Base-by-base conservation (phyloP, 2,797 vertebrate species). In the Acipenser oxyrinchus region DNA sequence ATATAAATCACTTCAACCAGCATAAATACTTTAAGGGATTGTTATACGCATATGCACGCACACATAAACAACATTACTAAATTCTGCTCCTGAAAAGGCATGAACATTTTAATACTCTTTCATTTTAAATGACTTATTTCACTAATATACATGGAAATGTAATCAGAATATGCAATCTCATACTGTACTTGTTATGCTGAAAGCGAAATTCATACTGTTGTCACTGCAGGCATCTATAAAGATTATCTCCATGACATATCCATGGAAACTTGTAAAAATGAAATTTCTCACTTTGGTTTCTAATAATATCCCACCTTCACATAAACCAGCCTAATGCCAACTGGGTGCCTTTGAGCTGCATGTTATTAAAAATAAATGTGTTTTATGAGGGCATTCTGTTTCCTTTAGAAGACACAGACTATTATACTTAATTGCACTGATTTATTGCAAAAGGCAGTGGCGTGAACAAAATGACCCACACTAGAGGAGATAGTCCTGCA, bases 181-280 rank as follows among this genome's bases (percentile, higher is more conserved):
- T 13, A 6, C 15, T 37, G 37, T 37, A 37, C 12, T 58, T 58
- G 15, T 58, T 58, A 58, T 7, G 55, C 55, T 58, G 0, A 58
- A 13, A n/a, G 55, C 7, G 1, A 58, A n/a, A n/a, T 58, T 58
- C 55, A 58, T 13, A n/a, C 55, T 11, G 55, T 12, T 12, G 8
- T 53, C 6, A 53, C 51, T 53, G 12, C 51, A 53, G 51, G 51
- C 51, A 12, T 53, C 51, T 53, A 9, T 53, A 53, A 53, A 53
- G 51, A 53, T 53, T 53, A 53, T 53, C 12, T 58, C 55, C 12
- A 58, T 58, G 8, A 58, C 55, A 58, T 58, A 58, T 58, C 55
- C 55, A 58, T 58, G 55, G 55, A 58, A 58, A 58, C 55, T 58
- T 58, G 55, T 7, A 58, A 58, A n/a, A 58, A n/a, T n/a, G 10